phyloP scores from a whole-genome alignment of 2,113 vertebrate genomes.

The Lagenorhynchus albirostris region DNA sequence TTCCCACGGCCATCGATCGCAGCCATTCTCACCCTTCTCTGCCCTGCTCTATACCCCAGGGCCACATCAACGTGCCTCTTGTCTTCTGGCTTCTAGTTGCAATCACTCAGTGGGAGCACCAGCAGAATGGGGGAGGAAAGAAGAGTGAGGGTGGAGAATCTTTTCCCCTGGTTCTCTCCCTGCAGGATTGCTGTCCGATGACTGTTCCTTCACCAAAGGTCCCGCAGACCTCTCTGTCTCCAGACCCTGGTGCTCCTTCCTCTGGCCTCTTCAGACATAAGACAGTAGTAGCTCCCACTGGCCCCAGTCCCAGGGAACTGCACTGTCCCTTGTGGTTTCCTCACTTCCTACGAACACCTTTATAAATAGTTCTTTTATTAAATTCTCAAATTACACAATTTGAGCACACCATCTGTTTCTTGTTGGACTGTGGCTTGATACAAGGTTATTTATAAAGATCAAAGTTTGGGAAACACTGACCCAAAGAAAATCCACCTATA shows the following conservation, averaged over 20 bases:
- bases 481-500: not conserved
- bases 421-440: not conserved
- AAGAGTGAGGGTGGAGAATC: not conserved
- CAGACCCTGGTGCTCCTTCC: not conserved
- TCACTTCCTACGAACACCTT: not conserved
- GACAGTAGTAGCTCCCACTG: not conserved
- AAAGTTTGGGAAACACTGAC: not conserved
- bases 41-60: not conserved
- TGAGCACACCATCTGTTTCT: not conserved
- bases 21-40: not conserved
- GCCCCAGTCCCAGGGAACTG: not conserved
- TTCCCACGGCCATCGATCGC: rapidly evolving
- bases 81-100: not conserved
- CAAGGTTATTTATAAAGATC: not conserved
- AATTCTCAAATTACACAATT: not conserved
- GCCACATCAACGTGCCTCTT: not conserved
- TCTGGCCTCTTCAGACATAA: not conserved
- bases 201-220: not conserved
- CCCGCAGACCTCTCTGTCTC: not conserved
- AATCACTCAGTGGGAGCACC: not conserved
- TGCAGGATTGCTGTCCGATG: not conserved
- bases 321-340: not conserved
- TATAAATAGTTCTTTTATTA: not conserved
- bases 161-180: not conserved
- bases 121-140: not conserved